Percentiles rank a stretch among this genome's conserved stretches.
Conservation (phyloP, 2,113 vertebrate species). For the Excalfactoria chinensis region DNA sequence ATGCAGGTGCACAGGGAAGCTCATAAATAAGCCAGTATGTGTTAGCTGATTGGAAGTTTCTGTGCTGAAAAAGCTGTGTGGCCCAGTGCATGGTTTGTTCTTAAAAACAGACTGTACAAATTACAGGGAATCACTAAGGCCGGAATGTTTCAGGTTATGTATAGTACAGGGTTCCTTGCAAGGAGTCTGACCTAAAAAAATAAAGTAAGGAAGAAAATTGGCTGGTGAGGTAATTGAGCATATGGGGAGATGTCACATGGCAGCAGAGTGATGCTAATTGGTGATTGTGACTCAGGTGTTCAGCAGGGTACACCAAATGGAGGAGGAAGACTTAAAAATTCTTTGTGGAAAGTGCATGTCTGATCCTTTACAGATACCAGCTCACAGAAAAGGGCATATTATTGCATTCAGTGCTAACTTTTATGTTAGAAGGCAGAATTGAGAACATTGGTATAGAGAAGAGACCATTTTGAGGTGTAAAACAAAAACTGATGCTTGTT, state of each 20-base stretch:
- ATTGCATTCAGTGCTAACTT: neutral
- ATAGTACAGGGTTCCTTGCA: neutral
- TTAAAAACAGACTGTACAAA: neutral
- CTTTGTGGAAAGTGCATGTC: neutral
- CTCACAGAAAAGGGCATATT: neutral
- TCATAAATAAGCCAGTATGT: neutral
- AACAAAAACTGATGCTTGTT: neutral
- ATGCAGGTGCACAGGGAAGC: neutral
- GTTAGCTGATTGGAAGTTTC: neutral
- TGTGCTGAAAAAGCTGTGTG: neutral
- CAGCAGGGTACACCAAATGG: neutral
- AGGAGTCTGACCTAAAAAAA: neutral
- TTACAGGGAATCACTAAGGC: neutral
- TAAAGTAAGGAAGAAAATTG: neutral
- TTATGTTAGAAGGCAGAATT: neutral
- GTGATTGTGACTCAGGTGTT: neutral
- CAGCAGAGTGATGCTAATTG: neutral
- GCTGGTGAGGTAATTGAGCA: neutral
- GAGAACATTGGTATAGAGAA: neutral
- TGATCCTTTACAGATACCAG: neutral
- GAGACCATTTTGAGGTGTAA: neutral
- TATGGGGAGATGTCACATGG: neutral
- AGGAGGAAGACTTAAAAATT: neutral
- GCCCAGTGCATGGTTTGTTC: neutral
- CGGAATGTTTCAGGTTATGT: neutral